Conservation (phyloP, 1,140 invertebrate genomes). For the Trypoxylus dichotomus region DNA sequence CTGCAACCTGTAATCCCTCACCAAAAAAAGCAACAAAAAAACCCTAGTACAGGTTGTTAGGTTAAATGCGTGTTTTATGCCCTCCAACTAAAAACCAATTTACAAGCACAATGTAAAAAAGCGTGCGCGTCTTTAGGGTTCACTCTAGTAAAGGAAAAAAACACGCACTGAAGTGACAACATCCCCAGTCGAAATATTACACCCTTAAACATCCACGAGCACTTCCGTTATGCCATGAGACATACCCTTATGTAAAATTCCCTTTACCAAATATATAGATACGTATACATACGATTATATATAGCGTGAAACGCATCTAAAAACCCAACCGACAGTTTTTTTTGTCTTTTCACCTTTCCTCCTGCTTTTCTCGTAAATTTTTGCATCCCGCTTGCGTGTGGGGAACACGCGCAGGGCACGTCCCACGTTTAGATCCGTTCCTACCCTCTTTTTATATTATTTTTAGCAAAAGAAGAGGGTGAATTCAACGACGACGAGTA, state of each 20-base stretch:
- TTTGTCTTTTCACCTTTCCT: not conserved
- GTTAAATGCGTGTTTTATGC: not conserved
- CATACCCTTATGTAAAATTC: conserved; percentile 7
- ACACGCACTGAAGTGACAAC: not conserved
- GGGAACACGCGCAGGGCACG: conserved; percentile 15
- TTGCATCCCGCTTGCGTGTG: conserved; percentile 4
- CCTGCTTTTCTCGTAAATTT: not conserved
- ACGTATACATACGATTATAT: too few relatives aligned
- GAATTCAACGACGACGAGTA: not conserved
- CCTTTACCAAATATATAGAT: not conserved
- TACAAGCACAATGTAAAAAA: conserved; percentile 12
- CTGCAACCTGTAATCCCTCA: not conserved
- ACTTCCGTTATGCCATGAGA: not conserved
- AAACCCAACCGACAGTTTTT: conserved; percentile 8
- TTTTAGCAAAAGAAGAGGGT: conserved; percentile 9
- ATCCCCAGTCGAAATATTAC: not conserved
- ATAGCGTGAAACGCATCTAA: not conserved
- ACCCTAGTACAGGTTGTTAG: not conserved
- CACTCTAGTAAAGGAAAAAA: not conserved
- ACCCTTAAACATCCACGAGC: not conserved
- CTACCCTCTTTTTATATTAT: conserved; percentile 23
- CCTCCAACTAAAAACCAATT: conserved; percentile 7
- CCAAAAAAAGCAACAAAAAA: not conserved
- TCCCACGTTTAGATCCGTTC: conserved; percentile 4
- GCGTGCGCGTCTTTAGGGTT: not conserved